Base-by-base conservation (phyloP, 2,888 invertebrate genomes). In the Autographa pulchrina region DNA sequence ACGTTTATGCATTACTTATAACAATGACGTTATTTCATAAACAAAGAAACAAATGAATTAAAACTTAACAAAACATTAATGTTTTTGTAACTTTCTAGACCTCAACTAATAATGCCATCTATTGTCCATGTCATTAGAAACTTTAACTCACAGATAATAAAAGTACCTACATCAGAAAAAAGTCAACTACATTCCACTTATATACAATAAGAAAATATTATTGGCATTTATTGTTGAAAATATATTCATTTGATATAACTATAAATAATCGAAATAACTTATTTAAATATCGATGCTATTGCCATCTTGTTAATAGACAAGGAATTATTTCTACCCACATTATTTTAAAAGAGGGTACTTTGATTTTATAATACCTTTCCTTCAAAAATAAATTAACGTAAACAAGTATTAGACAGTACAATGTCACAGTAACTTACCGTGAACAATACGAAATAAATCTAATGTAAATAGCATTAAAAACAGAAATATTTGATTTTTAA, bases 401-500 rank as follows among this genome's bases (percentile, higher is more conserved):
- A 54, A 54, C 54, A 54, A 20, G 20, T 48, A 35, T 60, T 73
- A 52, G 54, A 72, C 72, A 52, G 67, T 56, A 70, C 65, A 35
- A 62, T 65, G 74, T 74, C 69, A 58, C n/a, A n/a, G n/a, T n/a
- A 65, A 61, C 72, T 59, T 68, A 66, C 62, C 70, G 18, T 73
- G 69, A 48, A 61, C 62, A 68, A 75, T 68, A 67, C 32, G 66
- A 66, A 77, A 83, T 66, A 77, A 78, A 71, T 62, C 52, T 64
- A 60, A 32, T 56, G n/a, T 18, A 68, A 38, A 65, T 25, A 73
- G 31, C 16, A 68, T 61, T 61, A 31, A 62, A 54, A 54, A 35
- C n/a, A 18, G 32, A 70, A 70, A 74, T 72, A 80, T 80, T 78
- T 72, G 63, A 64, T 7, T 62, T 73, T 81, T 79, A 80, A 82